Base-by-base conservation (phyloP, 2,888 invertebrate species). In the Cerastoderma edule region DNA sequence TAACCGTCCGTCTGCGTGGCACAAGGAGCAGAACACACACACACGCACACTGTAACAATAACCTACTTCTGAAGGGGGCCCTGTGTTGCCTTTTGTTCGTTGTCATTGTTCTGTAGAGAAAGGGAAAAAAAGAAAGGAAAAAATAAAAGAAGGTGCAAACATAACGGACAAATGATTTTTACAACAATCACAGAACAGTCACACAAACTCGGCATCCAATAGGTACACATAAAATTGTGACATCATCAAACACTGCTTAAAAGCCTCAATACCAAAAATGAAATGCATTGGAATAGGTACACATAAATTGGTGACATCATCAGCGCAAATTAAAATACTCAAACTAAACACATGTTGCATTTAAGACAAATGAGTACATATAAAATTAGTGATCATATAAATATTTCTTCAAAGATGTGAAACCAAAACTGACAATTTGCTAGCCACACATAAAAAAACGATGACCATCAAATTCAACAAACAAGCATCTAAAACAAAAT, bases 31-130 rank as follows among this genome's bases (percentile, higher is more conserved):
- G n/a, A n/a, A n/a, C n/a, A n/a, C n/a, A n/a, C n/a, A n/a, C n/a
- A n/a, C n/a, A n/a, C 53, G 27, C 2, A 24, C 24, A 53, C 24
- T 60, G 60, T 35, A 57, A 57, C 57, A 69, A 73, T 63, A 71
- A 81, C 81, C 50, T 81, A 81, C 81, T 81, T 81, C 81, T 75
- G 81, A 73, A 78, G 81, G 81, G 50, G 70, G 67, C 71, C 81
- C 78, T 54, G 77, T 78, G 75, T 70, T 70, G 76, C 71, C 81
- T 67, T 71, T 57, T 24, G 73, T 50, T 81, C 78, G 69, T 78
- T 81, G 81, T 81, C 81, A 81, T 81, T 81, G 81, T 67, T 81
- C 81, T 81, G 81, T 50, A 70, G 50, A 72, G 77, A 68, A 57
- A 71, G 54, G 67, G 60, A 68, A 56, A 64, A 64, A 50, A 75